Evolutionary conservation across 2,888 invertebrate genomes (phyloP).

Genomic region (Cephonodes hylas): DNA sequence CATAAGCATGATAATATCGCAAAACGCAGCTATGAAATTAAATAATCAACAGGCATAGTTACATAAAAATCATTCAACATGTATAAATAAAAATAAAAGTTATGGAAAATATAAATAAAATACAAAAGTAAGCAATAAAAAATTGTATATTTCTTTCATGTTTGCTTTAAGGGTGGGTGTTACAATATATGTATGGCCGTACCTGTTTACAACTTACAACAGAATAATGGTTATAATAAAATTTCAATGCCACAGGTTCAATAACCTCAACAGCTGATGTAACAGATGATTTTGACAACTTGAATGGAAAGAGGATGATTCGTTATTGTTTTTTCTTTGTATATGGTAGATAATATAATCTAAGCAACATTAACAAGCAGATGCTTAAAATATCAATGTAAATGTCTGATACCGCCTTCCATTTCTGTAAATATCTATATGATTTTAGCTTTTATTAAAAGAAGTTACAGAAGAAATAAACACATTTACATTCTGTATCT

Average conservation of each 20-base stretch:
- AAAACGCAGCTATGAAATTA: background rate
- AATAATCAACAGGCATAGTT: background rate
- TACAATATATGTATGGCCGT: background rate
- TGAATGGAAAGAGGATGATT: background rate
- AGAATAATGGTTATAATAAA: background rate
- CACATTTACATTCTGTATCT: background rate
- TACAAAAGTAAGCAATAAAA: background rate
- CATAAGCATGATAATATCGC: background rate
- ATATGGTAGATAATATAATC: background rate
- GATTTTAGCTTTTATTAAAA: no score
- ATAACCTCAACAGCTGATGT: slow-evolving; percentile 24
- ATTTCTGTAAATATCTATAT: no score
- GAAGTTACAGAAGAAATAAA: no score
- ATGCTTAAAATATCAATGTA: no score
- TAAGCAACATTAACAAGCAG: background rate
- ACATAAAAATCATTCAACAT: background rate
- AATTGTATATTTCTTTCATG: background rate
- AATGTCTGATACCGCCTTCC: no score
- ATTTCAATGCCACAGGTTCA: slow-evolving; percentile 16
- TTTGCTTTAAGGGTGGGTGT: background rate
- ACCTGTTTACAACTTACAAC: background rate
- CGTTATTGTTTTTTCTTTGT: background rate
- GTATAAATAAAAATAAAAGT: background rate
- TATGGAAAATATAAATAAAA: background rate
- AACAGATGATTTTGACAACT: background rate